A percentile compares a stretch with the other conserved stretches of the same genome.
Conservation (phyloP, 2,888 invertebrate genomes). For the Chymomyza fuscimana region DNA sequence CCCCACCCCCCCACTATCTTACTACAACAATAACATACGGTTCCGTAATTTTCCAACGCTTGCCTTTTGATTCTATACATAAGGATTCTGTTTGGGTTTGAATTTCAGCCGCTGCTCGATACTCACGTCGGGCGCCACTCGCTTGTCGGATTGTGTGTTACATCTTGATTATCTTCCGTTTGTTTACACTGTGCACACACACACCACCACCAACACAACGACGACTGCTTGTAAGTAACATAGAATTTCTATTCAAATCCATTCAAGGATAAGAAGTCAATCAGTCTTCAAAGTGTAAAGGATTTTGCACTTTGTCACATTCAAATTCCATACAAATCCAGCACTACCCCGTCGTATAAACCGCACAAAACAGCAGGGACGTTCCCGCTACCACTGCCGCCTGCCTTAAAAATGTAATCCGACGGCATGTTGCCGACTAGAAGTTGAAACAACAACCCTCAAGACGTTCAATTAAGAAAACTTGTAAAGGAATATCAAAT, state of each 20-base stretch:
- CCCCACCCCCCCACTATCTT: background rate
- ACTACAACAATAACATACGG: conserved; percentile 23
- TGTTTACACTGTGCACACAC: conserved; percentile 55
- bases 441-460: conserved; percentile 60
- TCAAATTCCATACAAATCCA: conserved; percentile 57
- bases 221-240: conserved; percentile 29
- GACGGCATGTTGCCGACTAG: conserved; percentile 16
- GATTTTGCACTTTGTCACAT: conserved; percentile 76
- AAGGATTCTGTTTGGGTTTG: conserved; percentile 70
- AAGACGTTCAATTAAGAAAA: conserved; percentile 49
- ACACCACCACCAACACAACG: conserved; percentile 10
- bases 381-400: conserved; percentile 20
- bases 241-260: conserved; percentile 72
- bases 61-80: conserved; percentile 60
- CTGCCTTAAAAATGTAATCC: conserved; percentile 59
- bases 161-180: conserved; percentile 77
- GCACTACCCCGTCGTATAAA: conserved; percentile 4
- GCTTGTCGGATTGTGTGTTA: conserved; percentile 64
- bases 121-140: conserved; percentile 24
- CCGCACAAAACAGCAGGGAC: background rate
- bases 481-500: conserved; percentile 55
- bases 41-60: conserved; percentile 56
- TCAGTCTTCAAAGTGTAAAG: conserved; percentile 76
- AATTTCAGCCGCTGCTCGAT: conserved; percentile 54
- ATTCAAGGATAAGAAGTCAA: conserved; percentile 77